Evolutionary conservation across 2,888 invertebrate genomes (phyloP), one percentile per base, ranked within the genome.

Genomic region (Lomographa bimaculata): DNA sequence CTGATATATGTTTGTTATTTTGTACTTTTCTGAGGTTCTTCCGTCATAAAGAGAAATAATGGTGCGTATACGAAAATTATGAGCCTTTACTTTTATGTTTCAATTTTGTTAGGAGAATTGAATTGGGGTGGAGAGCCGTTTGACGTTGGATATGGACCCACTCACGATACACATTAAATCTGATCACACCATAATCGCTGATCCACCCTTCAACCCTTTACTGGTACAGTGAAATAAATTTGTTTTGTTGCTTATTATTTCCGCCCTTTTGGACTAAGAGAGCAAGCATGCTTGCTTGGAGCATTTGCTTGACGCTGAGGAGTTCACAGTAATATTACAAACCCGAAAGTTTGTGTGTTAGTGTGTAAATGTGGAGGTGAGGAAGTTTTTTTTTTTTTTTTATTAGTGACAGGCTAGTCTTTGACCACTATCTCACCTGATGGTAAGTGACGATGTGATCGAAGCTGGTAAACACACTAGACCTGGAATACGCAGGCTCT

Each of bases 101-200:
- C 57, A 50, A 59, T 60, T 59, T 48, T 41, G 47, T 51, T 46
- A 37, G 46, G 35, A 9, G 54, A 43, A 50, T 48, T 54, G 46
- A 50, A 54, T 50, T 45, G 34, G 43, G 39, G 10, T 36, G 25
- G 33, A 44, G 39, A 39, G 38, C 21, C 43, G 33, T 45, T 53
- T 38, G 46, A 47, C 42, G 45, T 39, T 18, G 27, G 24, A 46
- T n/a, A 36, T 29, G 33, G 39, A 35, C 23, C 32, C 23, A 20
- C 26, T 46, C 35, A 25, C 30, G 34, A 18, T 30, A 18, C 37
- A 39, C 39, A 32, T 47, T 37, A 47, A 43, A 51, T 36, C 43
- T 48, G 43, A 46, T 51, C 50, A 47, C 47, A 27, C 35, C 44
- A 42, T 47, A 45, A 45, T 44, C 30, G 32, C 35, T 29, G 27